Base-by-base conservation (phyloP, 2,888 invertebrate genomes). In the Panorpa germanica region DNA sequence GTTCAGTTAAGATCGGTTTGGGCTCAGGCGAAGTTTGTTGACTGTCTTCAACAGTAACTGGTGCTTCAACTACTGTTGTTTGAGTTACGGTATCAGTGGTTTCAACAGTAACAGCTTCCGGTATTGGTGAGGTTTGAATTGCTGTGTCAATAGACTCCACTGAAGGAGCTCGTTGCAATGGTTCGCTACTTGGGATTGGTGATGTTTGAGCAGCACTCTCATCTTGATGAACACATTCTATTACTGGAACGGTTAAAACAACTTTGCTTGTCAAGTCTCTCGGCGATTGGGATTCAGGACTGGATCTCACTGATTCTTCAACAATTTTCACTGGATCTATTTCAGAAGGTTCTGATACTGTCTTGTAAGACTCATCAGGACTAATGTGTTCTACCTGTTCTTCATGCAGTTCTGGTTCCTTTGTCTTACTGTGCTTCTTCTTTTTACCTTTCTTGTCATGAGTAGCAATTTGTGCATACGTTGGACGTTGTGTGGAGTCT, bases 271-370 rank as follows among this genome's bases (percentile, higher is more conserved):
- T 53, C 1, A 70, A 53, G 27, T 65, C 63, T 22, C 61, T 56
- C n/a, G 61, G 52, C 1, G 65, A 57, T 37, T 61, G 58, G 41
- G 65, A 61, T 34, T 58, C 61, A 11, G 65, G 62, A 31, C 66
- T 57, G 12, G 61, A 57, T 23, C 65, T 50, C 6, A 72, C 39
- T 32, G 59, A 59, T 54, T 75, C 72, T 53, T 75, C 72, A 8
- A 75, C 48, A 17, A 75, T 57, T 55, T 71, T 74, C 0, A 73
- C 68, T 5, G 65, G 61, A 12, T 57, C 58, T 3, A 63, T 58
- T 31, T 66, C 64, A 7, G 67, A 63, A 27, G 52, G 55, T 40
- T 66, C 65, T 35, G 66, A 66, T 33, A 70, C 53, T 4, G 64
- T 64, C 39, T 57, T 63, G 37, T 61, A 67, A 4, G 68, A 65